Evolutionary conservation across 2,888 invertebrate species (phyloP), one percentile per base, ranked within the genome.

Genomic region (Xestia ashworthii): DNA sequence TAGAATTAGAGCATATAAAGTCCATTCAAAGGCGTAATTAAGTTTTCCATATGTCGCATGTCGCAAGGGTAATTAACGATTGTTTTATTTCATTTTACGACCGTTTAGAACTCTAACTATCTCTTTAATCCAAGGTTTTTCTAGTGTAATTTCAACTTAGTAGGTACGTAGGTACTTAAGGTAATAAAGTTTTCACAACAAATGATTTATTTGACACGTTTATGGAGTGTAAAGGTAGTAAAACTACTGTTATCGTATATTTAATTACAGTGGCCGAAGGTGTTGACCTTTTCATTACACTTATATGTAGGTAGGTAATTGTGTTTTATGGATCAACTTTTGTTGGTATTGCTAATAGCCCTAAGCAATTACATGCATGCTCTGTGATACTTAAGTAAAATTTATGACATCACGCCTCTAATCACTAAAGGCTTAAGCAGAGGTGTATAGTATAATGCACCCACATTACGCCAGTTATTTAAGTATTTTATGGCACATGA

Each of bases 151-250:
- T 80, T 70, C 55, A 74, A 5, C 12, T 64, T 72, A 48, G 71
- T 74, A 77, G 53, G 25, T 74, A 77, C 60, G 25, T 32, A 53
- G 22, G 66, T 69, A 69, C n/a, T 19, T 66, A 64, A 50, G 48
- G 16, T 62, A 74, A 74, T 73, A 81, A 81, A 38, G 44, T 85
- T 85, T 83, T 75, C 83, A 71, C 41, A 75, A 81, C 66, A 16
- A 77, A 80, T 83, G 83, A 83, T 85, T 85, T 85, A 85, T 85
- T 46, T 71, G 86, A 78, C 83, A 75, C 38, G 32, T 83, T 85
- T 76, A 85, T 84, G 62, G 74, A 25, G 73, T 85, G 78, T 75
- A 71, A 75, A 46, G 67, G 38, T 82, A 84, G 65, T 84, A 78
- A 84, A 78, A 82, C 71, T 68, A 62, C 73, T 84, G 71, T 82